Evolutionary conservation across 2,797 vertebrate genomes (phyloP).

Genomic region (Diglossa cyanea): DNA sequence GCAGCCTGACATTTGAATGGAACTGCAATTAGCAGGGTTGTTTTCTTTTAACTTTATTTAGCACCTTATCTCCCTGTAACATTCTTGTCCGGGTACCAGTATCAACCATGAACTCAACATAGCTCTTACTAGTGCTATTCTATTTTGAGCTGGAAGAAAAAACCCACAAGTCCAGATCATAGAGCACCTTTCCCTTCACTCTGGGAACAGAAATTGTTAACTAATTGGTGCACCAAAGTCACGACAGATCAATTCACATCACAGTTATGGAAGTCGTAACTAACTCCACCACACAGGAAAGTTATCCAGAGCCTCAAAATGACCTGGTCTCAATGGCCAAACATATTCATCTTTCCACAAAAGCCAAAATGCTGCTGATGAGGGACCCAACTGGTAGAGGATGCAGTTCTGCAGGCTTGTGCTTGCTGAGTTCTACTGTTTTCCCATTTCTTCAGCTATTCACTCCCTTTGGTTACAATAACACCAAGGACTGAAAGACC

Average conservation of each 20-base stretch:
- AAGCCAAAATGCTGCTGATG: background rate
- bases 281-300: background rate
- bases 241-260: background rate
- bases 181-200: background rate
- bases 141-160: slow-evolving; percentile 32
- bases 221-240: background rate
- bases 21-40: slow-evolving; percentile 28
- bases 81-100: slow-evolving; percentile 56
- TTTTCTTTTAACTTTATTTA: slow-evolving; percentile 66
- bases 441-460: background rate
- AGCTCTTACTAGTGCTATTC: slow-evolving; percentile 22
- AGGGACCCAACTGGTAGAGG: background rate
- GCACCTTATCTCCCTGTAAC: slow-evolving; percentile 61
- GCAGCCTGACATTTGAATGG: slow-evolving; percentile 31
- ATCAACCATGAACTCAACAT: slow-evolving; percentile 51
- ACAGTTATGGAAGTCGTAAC: background rate
- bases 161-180: background rate
- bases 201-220: background rate
- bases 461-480: background rate
- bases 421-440: background rate
- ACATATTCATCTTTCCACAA: accelerated
- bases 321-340: background rate
- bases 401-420: background rate
- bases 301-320: background rate
- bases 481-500: background rate